These are phyloP conservation scores for Synaphobranchus kaupii DNA, from an alignment of 2,797 vertebrate genomes.

Conservation along the genomic window DNA sequence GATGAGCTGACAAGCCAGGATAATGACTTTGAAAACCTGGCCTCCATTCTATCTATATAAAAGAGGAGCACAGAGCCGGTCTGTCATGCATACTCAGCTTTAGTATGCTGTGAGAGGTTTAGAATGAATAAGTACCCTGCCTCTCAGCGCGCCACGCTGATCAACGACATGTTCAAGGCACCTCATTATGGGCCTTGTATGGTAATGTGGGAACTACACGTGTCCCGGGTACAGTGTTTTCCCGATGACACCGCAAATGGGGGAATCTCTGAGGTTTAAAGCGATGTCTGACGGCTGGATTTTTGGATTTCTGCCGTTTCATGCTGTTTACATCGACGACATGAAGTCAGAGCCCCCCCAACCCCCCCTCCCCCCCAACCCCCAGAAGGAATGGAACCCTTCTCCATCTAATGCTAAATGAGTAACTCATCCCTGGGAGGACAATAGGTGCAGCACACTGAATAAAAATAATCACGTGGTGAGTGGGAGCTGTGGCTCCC, in stretches of 20 bases:
- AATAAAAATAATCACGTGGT: background rate
- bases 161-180: background rate
- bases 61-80: background rate
- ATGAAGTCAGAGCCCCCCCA: background rate
- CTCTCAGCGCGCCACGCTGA: background rate
- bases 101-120: background rate
- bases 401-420: background rate
- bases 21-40: background rate
- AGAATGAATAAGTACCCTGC: background rate
- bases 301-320: background rate
- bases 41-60: background rate
- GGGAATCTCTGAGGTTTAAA: background rate
- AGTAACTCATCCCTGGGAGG: background rate
- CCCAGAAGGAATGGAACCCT: background rate
- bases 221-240: background rate
- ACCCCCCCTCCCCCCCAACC: no score
- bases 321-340: background rate
- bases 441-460: background rate
- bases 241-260: background rate
- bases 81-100: background rate
- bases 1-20: background rate
- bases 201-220: background rate
- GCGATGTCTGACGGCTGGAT: background rate
- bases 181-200: background rate
- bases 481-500: background rate